Percentiles rank a stretch among this genome's conserved stretches.
Conservation (phyloP, 2,797 vertebrate genomes). For the Sciurus vulgaris region DNA sequence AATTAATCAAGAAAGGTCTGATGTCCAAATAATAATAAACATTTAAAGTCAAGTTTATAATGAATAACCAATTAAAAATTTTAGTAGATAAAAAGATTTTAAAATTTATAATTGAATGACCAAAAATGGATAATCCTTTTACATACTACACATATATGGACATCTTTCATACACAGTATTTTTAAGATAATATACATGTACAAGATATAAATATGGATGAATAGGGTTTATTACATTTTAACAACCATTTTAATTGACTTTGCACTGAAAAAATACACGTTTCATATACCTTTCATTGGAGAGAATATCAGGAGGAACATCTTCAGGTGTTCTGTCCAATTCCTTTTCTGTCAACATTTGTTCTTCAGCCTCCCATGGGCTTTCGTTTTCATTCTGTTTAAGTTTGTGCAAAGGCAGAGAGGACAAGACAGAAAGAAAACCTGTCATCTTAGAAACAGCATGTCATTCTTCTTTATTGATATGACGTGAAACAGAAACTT, state of each 20-base stretch:
- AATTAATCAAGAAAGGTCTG: conserved; percentile 60
- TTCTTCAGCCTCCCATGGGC: conserved; percentile 68
- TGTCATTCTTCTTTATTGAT: conserved; percentile 48
- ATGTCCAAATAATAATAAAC: conserved; percentile 6
- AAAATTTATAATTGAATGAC: conserved; percentile 2
- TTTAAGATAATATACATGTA: conserved; percentile 56
- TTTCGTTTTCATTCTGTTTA: conserved; percentile 87
- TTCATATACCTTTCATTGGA: conserved; percentile 92
- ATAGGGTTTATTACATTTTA: conserved; percentile 12
- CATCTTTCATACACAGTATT: neutral
- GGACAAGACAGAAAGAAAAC: conserved; percentile 94
- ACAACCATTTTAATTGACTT: conserved; percentile 50
- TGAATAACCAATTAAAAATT: conserved; percentile 39
- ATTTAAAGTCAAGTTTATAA: conserved; percentile 31
- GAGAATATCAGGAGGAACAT: conserved; percentile 85
- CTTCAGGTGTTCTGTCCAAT: conserved; percentile 84
- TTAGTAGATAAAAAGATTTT: neutral
- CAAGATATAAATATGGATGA: conserved; percentile 37
- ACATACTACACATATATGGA: neutral
- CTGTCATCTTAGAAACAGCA: conserved; percentile 90
- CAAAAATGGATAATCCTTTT: conserved; percentile 26
- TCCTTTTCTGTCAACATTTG: conserved; percentile 79
- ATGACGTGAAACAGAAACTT: conserved; percentile 68
- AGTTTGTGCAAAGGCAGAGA: conserved; percentile 92
- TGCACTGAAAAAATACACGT: conserved; percentile 39